Evolutionary conservation across 2,113 vertebrate species (phyloP).

Genomic region (Alethe castanea): DNA sequence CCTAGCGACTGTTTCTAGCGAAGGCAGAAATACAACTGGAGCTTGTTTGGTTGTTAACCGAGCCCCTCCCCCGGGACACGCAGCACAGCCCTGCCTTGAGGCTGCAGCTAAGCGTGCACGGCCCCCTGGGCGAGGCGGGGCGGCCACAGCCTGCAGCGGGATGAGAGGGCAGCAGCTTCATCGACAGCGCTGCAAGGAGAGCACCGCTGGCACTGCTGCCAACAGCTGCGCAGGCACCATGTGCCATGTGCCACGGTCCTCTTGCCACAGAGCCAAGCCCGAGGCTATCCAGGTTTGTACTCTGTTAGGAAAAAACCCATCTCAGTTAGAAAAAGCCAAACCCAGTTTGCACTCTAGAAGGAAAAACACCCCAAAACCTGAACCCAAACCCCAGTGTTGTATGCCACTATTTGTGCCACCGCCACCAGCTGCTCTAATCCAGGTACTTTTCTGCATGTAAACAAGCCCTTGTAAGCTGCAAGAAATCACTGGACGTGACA

Average conservation of each 20-base stretch:
- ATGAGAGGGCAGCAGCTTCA: rapidly evolving
- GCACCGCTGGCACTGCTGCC: rapidly evolving
- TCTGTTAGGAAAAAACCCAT: neutral
- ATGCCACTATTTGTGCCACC: rapidly evolving
- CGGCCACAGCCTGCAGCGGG: rapidly evolving
- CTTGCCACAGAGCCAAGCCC: rapidly evolving
- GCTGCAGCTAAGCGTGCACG: rapidly evolving
- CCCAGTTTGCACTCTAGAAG: too few relatives aligned
- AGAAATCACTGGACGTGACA: neutral
- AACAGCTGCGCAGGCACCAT: rapidly evolving
- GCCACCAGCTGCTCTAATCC: neutral
- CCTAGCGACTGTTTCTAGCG: neutral
- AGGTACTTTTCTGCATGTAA: rapidly evolving
- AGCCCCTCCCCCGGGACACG: neutral
- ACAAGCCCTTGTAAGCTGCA: neutral
- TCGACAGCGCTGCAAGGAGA: neutral
- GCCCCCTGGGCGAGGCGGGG: rapidly evolving
- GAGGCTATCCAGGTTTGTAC: neutral
- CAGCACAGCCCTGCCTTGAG: neutral
- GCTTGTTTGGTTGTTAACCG: neutral
- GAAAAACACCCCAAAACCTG: rapidly evolving
- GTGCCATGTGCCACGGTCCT: rapidly evolving
- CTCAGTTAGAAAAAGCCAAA: neutral
- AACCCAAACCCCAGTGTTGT: rapidly evolving
- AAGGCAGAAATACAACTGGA: neutral